phyloP scores from a whole-genome alignment of 2,113 vertebrate genomes.

The Climacteris rufus region DNA sequence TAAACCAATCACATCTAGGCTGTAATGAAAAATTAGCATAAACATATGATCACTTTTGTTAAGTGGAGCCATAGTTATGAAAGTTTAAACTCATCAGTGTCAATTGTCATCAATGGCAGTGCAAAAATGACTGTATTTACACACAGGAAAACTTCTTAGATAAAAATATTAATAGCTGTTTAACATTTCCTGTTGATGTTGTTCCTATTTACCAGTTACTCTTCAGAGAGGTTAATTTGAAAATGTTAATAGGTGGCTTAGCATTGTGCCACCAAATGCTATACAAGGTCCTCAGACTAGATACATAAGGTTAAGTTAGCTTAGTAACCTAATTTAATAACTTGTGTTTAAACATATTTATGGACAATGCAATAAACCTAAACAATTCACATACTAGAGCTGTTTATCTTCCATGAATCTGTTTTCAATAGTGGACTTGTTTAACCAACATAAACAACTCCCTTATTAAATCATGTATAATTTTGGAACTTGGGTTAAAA shows the following conservation, averaged over 20 bases:
- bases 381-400: not conserved
- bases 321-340: not conserved
- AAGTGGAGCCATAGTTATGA: not conserved
- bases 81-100: not conserved
- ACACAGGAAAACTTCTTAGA: not conserved
- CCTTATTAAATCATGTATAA: constrained; percentile 41
- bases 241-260: not conserved
- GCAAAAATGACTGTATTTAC: not conserved
- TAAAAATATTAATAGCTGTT: not conserved
- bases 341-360: not conserved
- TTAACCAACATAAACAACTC: constrained; percentile 47
- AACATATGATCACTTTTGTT: not conserved
- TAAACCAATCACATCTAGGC: not conserved
- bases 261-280: not conserved
- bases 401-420: constrained; percentile 20
- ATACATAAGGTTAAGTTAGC: not conserved
- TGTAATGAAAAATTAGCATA: not conserved
- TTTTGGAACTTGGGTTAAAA: constrained; percentile 35
- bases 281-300: not conserved
- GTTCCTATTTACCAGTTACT: not conserved
- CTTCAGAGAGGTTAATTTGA: not conserved
- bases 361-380: constrained; percentile 1
- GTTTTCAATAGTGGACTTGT: constrained; percentile 52
- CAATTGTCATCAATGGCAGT: not conserved
- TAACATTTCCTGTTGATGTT: not conserved